A percentile compares a stretch with the other conserved stretches of the same genome.
These are phyloP conservation scores for Mirza zaza DNA, from an alignment of 2,113 vertebrate genomes.

Conservation along the genomic window DNA sequence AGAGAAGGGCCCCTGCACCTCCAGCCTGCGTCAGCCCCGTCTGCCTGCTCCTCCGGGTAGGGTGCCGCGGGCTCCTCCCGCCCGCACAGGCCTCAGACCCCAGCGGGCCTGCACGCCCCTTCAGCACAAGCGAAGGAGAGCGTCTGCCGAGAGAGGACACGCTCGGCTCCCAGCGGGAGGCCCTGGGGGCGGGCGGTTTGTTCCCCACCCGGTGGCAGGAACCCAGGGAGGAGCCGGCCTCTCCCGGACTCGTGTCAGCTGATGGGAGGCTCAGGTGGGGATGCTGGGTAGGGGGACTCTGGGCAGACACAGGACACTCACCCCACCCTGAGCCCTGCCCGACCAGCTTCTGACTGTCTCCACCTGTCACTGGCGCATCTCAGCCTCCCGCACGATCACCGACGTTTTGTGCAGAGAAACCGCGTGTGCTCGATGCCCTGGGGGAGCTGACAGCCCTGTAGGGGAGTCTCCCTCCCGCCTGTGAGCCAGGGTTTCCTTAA, in stretches of 20 bases:
- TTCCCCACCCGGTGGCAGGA: not conserved
- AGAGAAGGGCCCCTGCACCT: not conserved
- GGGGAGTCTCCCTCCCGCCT: no score
- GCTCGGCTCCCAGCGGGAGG: not conserved
- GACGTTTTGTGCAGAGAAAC: not conserved
- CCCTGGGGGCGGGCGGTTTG: rapidly evolving
- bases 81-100: not conserved
- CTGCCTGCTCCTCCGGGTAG: not conserved
- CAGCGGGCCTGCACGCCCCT: not conserved
- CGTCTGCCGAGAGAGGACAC: rapidly evolving
- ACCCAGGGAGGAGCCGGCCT: not conserved
- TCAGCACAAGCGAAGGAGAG: not conserved
- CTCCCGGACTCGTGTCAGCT: rapidly evolving
- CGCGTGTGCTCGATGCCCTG: no score
- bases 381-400: not conserved
- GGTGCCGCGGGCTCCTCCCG: not conserved
- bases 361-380: not conserved
- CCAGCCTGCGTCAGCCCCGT: not conserved
- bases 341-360: no score
- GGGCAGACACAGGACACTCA: not conserved
- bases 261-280: not conserved
- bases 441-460: not conserved
- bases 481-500: not conserved
- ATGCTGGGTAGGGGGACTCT: no score
- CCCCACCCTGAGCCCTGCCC: rapidly evolving